These are phyloP conservation scores for Drosophila tristis DNA, from an alignment of 1,140 invertebrate species.

Conservation along the genomic window DNA sequence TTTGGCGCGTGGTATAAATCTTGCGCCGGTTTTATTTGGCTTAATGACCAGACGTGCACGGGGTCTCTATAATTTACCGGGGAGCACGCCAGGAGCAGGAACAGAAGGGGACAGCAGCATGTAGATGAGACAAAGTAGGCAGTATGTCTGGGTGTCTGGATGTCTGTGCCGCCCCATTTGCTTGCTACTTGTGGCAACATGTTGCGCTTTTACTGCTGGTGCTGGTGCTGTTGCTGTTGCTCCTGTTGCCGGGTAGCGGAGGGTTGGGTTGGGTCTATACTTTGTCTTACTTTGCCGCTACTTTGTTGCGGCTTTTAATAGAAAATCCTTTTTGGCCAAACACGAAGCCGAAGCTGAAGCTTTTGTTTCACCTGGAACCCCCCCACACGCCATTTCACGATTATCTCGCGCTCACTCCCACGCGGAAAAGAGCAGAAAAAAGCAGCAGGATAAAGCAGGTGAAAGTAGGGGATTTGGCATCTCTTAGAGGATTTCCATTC, in stretches of 20 bases:
- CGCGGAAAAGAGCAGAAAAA: constrained; percentile 7
- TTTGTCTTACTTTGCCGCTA: constrained; percentile 80
- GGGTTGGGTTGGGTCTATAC: constrained; percentile 40
- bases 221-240: too few relatives aligned
- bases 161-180: constrained; percentile 5
- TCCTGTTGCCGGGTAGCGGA: neutral
- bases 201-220: constrained; percentile 74
- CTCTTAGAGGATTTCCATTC: constrained; percentile 5
- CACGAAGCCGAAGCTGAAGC: constrained; percentile 1
- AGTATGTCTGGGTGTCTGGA: constrained; percentile 22
- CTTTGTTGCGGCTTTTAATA: constrained; percentile 81
- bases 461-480: constrained; percentile 11
- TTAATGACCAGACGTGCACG: constrained; percentile 84
- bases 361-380: constrained; percentile 50
- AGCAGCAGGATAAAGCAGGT: too few relatives aligned
- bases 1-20: constrained; percentile 78
- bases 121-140: constrained; percentile 82
- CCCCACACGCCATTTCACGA: constrained; percentile 49
- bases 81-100: neutral
- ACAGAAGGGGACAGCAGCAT: constrained; percentile 26
- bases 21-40: constrained; percentile 84
- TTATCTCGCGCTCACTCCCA: constrained; percentile 44
- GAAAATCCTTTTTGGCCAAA: constrained; percentile 64
- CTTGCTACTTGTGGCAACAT: constrained; percentile 76
- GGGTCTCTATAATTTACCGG: constrained; percentile 77